Base-by-base conservation (phyloP, 2,888 invertebrate species). In the Seladonia tumulorum region DNA sequence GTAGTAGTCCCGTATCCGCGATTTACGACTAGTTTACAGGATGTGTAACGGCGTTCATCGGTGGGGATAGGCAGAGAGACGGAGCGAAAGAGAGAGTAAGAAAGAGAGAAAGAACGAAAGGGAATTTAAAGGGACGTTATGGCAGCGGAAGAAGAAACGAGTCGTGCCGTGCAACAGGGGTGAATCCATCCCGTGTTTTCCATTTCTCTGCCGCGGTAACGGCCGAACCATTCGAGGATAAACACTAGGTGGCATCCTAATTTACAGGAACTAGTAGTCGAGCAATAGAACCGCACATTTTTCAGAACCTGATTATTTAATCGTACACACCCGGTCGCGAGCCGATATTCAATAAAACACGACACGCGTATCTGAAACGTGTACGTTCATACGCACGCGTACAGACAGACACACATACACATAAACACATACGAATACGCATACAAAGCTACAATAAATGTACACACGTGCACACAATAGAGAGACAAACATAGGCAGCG, bases 1-100 rank as follows among this genome's bases (percentile, higher is more conserved):
- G 89, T 88, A 87, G 83, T 90, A 89, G 89, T 84, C 88, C 83
- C 87, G 86, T 89, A 87, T 85, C 87, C 85, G 90, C 89, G 88
- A 91, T 86, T 89, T 84, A 86, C 86, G 81, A 89, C 84, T 91
- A 90, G 90, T 88, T 92, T 88, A 80, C 89, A 89, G 89, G 75
- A 86, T 83, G 81, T 71, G 82, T 82, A 84, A 84, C 80, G 80
- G 75, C 53, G 81, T 74, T 83, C 71, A 72, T 76, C 74, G 63
- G 72, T 18, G 49, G 72, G 10, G 35, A 72, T 47, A 47, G 29
- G 25, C 45, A 16, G 45, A 71, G 71, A 45, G 16, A 7, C 14
- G 5, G 29, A 29, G 22, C 22, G 53, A 53, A 1, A 39, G 35
- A 68, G 39, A 42, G 22, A 42, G 70, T 45, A 12, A 42, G 42